Evolutionary conservation across 35 echinoderm and acorn worm genomes (phyloP).

Genomic region (Apostichopus japonicus): DNA sequence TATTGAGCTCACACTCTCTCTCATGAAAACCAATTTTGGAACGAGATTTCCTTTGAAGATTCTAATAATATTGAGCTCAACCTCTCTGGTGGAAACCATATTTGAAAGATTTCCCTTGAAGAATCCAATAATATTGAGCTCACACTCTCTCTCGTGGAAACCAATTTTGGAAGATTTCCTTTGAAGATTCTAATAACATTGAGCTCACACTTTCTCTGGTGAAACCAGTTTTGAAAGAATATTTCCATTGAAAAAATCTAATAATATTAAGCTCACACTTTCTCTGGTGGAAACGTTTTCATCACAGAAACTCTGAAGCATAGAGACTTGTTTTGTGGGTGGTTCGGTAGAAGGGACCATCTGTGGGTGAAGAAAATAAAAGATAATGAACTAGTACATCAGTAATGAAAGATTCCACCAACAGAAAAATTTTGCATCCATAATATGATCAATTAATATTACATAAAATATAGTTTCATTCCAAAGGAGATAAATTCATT

Average conservation of each 20-base stretch:
- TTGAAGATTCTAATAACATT: background rate
- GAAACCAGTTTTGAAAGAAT: constrained; percentile 12
- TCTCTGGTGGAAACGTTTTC: constrained; percentile 23
- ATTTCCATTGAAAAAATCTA: background rate
- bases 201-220: constrained; percentile 52
- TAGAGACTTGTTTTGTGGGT: constrained; percentile 74
- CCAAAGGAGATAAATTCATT: no score
- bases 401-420: no score
- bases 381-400: background rate
- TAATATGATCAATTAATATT: no score
- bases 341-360: constrained; percentile 83
- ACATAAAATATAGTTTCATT: no score
- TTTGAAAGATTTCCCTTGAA: background rate
- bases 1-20: background rate
- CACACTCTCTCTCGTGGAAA: background rate
- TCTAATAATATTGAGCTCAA: constrained; percentile 32
- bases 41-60: background rate
- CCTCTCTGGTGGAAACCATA: background rate
- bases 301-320: constrained; percentile 78
- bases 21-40: background rate
- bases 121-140: no score
- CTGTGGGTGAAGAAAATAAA: constrained; percentile 47
- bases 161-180: background rate
- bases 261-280: constrained; percentile 52
- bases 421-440: no score